phyloP scores from a whole-genome alignment of 1,140 invertebrate species.

The Ganaspis sp. region DNA sequence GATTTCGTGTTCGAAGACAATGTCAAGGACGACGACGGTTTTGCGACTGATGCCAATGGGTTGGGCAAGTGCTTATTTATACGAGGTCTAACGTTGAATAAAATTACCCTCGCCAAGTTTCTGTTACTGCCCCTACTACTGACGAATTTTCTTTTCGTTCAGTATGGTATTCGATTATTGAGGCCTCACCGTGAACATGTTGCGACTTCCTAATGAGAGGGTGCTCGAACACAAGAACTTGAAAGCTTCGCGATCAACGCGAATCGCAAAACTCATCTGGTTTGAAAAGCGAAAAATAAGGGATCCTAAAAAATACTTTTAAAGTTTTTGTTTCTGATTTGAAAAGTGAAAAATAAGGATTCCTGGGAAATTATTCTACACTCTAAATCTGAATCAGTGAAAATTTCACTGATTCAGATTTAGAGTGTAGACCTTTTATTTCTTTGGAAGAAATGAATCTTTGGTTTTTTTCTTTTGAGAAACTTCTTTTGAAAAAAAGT shows the following conservation, averaged over 20 bases:
- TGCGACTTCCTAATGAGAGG: conserved; percentile 55
- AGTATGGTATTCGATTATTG: conserved; percentile 76
- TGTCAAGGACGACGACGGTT: conserved; percentile 57
- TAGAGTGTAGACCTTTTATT: too few species aligned
- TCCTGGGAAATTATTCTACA: too few species aligned
- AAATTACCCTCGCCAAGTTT: conserved; percentile 50
- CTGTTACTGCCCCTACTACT: conserved; percentile 45
- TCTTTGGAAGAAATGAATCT: too few species aligned
- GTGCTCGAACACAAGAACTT: conserved; percentile 42
- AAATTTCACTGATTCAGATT: too few species aligned
- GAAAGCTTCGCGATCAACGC: conserved; percentile 40
- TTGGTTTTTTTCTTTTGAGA: too few species aligned
- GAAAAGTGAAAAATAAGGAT: too few species aligned
- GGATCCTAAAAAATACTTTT: too few species aligned
- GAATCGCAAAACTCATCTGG: conserved; percentile 43
- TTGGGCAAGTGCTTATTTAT: conserved; percentile 72
- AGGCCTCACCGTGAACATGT: conserved; percentile 69
- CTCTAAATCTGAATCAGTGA: too few species aligned
- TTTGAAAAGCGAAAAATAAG: too few species aligned
- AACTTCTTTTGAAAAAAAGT: too few species aligned
- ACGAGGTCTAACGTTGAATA: conserved; percentile 61
- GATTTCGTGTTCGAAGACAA: conserved; percentile 15
- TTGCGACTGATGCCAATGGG: conserved; percentile 70
- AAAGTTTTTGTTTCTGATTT: too few species aligned
- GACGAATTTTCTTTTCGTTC: conserved; percentile 76